Evolutionary conservation across 2,113 vertebrate genomes (phyloP), one percentile per base, ranked within the genome.

Genomic region (Tretioscincus oriximinensis): DNA sequence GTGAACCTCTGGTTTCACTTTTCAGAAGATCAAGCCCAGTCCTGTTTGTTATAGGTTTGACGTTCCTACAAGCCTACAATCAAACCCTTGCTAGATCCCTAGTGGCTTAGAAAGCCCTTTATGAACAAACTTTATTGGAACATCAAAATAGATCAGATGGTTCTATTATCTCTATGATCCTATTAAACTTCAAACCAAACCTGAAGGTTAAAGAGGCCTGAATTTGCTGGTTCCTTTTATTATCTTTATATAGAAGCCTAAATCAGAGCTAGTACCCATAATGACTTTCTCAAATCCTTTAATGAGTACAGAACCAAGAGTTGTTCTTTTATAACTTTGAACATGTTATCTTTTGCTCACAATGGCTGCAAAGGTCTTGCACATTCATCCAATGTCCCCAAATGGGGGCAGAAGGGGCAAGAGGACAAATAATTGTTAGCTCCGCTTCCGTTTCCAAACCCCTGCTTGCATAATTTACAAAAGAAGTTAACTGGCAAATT

Each of bases 151-250:
- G 58, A 58, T 74, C 71, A 35, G 35, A 63, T 24, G 54, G 2
- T 47, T 54, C 70, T 74, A 47, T 67, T 74, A 67, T 67, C 47
- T 58, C 54, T 81, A 24, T 4, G 71, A 68, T 58, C 47, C 29
- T 12, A 74, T 75, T 68, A 81, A 58, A 68, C 71, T 28, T 81
- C 80, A 81, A 81, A 74, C 67, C 72, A 58, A 67, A 22, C 18
- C 72, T 68, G 80, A 75, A 67, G 63, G 63, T 45, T 74, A 24
- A 67, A 68, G 64, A 28, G 64, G 47, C 29, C 11, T 6, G 29
- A 28, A 67, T 28, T 26, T n/a, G 63, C 41, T 73, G 29, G 29
- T 58, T 66, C 49, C 31, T 74, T 68, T 68, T 45, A 22, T 75
- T 54, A 75, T 11, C 16, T 20, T 66, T 28, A 54, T 28, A 54